These are phyloP conservation scores for Tympanuchus pallidicinctus DNA, from an alignment of 2,113 vertebrate genomes.

Conservation along the genomic window DNA sequence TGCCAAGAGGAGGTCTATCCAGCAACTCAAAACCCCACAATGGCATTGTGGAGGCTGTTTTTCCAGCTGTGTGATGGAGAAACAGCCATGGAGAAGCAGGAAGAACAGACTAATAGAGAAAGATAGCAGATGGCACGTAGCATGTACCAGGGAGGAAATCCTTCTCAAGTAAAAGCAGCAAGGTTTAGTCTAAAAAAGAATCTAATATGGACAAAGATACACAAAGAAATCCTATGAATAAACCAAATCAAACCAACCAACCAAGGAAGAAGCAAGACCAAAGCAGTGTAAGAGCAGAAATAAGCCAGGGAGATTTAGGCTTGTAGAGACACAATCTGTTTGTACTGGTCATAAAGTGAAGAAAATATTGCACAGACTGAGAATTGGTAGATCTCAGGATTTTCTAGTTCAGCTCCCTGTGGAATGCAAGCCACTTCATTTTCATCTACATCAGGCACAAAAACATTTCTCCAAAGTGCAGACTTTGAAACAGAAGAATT, in stretches of 20 bases:
- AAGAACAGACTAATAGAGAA: not conserved
- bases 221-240: not conserved
- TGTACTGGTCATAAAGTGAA: not conserved
- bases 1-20: not conserved
- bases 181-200: not conserved
- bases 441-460: not conserved
- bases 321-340: not conserved
- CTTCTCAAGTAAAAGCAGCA: not conserved
- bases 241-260: not conserved
- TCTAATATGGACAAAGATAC: not conserved
- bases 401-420: not conserved
- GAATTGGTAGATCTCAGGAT: not conserved
- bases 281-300: not conserved
- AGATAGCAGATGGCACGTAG: not conserved
- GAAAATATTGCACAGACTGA: not conserved
- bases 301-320: not conserved
- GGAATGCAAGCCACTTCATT: constrained; percentile 1
- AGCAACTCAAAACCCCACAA: not conserved
- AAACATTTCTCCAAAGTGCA: not conserved
- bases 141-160: not conserved
- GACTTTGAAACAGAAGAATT: not conserved
- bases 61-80: not conserved
- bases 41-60: not conserved
- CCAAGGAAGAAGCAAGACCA: not conserved
- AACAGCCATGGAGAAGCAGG: not conserved